Base-by-base conservation (phyloP, 1,140 invertebrate genomes). In the Bombus sibiricus region DNA sequence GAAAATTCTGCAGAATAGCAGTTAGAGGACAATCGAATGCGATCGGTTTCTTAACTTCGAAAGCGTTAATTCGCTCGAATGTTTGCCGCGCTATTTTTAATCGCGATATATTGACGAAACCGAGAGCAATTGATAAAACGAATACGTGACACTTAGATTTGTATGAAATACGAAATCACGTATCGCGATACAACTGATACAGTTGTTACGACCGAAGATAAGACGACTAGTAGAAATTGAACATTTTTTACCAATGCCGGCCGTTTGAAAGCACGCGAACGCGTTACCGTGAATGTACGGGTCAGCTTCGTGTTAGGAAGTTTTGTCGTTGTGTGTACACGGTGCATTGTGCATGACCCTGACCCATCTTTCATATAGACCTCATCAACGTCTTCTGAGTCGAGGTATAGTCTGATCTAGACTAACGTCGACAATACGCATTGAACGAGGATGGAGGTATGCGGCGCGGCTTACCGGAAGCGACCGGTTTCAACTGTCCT, bases 321-420 rank as follows among this genome's bases (percentile, higher is more conserved):
- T 92, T 91, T 92, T 92, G 90, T 59, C 88, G 74, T 81, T 62
- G 92, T 90, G 86, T 92, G 92, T 92, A 92, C 89, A 69, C 64
- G 72, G 76, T 87, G 86, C 90, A 91, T 91, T 91, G 92, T 92
- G 87, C 84, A 90, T 92, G 92, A 93, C 92, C 92, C 90, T 93
- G 92, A 93, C 92, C 92, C 92, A 93, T 92, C 91, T 92, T 92
- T 90, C 90, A 90, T 92, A 92, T 91, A 91, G 88, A 89, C 74
- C 89, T 92, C 88, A 93, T 92, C 92, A 92, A 86, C 84, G 87
- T 92, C 90, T 92, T 93, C 89, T 89, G 91, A 92, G 92, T 88
- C 85, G 84, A 79, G 81, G 91, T 92, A 93, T 92, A 92, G 92
- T 92, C 91, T 76, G 86, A 82, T 89, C 81, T 83, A 87, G 78